These are phyloP conservation scores for human (Homo sapiens) DNA, from an alignment of 2,113 vertebrate species.

Conservation along the genomic window DNA sequence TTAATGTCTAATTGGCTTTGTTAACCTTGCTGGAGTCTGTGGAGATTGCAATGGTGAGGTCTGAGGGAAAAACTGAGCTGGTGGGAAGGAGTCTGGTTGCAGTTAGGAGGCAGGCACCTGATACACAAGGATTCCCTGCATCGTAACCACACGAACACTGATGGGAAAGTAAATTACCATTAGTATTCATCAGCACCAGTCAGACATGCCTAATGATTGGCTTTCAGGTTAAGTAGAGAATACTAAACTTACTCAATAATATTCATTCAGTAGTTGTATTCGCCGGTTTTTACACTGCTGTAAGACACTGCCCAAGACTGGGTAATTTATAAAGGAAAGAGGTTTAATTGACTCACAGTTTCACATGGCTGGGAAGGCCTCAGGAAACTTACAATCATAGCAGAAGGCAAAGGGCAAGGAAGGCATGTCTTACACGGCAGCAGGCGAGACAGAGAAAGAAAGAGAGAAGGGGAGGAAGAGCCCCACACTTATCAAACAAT, in stretches of 20 bases:
- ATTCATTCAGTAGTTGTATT: background rate
- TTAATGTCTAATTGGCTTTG: background rate
- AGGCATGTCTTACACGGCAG: no score
- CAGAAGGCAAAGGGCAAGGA: no score
- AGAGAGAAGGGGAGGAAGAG: no score
- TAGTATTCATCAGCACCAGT: background rate
- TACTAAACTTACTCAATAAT: background rate
- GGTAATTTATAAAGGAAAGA: no score
- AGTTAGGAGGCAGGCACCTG: background rate
- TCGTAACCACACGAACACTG: background rate
- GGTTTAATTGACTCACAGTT: no score
- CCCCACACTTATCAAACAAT: no score
- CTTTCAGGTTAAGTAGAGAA: background rate
- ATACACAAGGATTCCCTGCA: background rate
- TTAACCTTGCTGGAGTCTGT: background rate
- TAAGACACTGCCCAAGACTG: no score
- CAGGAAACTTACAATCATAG: no score
- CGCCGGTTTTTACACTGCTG: no score
- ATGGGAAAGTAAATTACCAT: background rate
- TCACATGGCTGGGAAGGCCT: no score
- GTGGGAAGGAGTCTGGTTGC: background rate
- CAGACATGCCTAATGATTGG: background rate
- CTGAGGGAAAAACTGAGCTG: background rate
- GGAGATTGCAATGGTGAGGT: background rate
- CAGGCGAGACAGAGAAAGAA: no score